These are phyloP conservation scores for Drosophila meridiana DNA, from an alignment of 2,888 invertebrate species.

Conservation along the genomic window DNA sequence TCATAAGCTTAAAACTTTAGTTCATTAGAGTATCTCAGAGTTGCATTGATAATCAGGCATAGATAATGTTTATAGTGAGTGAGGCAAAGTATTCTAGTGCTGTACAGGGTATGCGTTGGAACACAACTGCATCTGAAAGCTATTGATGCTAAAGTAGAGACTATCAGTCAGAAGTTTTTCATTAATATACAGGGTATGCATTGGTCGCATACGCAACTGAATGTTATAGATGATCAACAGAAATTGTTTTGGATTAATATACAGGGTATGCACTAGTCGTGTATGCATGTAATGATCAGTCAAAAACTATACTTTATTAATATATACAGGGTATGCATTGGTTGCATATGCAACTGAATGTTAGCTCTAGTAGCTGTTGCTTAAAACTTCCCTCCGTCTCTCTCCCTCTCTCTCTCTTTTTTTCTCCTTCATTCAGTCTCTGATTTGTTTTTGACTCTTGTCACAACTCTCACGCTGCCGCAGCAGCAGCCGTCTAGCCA, in stretches of 20 bases:
- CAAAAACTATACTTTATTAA: too few relatives aligned
- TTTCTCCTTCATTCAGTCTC: background rate
- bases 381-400: conserved; percentile 4
- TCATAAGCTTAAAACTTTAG: too few relatives aligned
- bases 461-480: conserved; percentile 67
- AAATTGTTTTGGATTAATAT: too few relatives aligned
- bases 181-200: too few relatives aligned
- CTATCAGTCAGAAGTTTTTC: too few relatives aligned
- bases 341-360: background rate
- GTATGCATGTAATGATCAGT: too few relatives aligned
- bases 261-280: too few relatives aligned
- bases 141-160: too few relatives aligned
- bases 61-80: background rate
- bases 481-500: conserved; percentile 34
- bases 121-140: too few relatives aligned
- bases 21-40: background rate
- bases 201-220: too few relatives aligned
- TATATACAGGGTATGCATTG: background rate
- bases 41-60: background rate
- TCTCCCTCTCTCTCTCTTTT: background rate
- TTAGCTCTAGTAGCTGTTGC: background rate
- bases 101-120: background rate
- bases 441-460: conserved; percentile 38
- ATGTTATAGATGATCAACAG: background rate
- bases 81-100: too few relatives aligned